Conservation (phyloP, 1,140 invertebrate species). For the Dendroctonus ponderosae region DNA sequence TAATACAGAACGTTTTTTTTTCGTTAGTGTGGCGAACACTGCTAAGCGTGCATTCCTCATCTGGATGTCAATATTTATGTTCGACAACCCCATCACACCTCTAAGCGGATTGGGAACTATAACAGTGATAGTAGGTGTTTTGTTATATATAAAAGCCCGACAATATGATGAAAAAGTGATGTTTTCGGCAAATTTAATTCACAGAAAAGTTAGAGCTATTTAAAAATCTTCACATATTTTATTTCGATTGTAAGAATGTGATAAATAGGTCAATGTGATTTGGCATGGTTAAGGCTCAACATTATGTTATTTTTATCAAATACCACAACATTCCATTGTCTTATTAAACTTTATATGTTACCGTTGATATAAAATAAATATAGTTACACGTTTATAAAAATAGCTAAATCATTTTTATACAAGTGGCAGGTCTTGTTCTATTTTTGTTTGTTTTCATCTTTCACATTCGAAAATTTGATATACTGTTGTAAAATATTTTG, state of each 20-base stretch:
- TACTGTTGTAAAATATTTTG: no score
- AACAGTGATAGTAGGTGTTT: conserved; percentile 73
- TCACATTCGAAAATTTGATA: no score
- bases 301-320: background rate
- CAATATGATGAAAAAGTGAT: conserved; percentile 54
- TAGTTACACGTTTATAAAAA: no score
- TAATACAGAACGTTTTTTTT: conserved; percentile 1
- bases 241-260: no score
- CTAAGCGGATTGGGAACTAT: conserved; percentile 74
- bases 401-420: no score
- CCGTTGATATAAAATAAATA: no score
- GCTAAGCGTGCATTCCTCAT: conserved; percentile 81
- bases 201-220: conserved; percentile 48
- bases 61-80: conserved; percentile 78
- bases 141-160: conserved; percentile 75
- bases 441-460: no score
- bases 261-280: no score
- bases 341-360: no score
- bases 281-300: no score
- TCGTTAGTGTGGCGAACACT: conserved; percentile 80
- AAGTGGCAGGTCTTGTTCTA: no score
- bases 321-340: background rate
- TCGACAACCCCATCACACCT: conserved; percentile 76
- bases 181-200: conserved; percentile 45
- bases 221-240: conserved; percentile 21